A percentile compares a stretch with the other conserved stretches of the same genome.
Conservation (phyloP, 2,888 invertebrate genomes). For the Leucoma salicis region DNA sequence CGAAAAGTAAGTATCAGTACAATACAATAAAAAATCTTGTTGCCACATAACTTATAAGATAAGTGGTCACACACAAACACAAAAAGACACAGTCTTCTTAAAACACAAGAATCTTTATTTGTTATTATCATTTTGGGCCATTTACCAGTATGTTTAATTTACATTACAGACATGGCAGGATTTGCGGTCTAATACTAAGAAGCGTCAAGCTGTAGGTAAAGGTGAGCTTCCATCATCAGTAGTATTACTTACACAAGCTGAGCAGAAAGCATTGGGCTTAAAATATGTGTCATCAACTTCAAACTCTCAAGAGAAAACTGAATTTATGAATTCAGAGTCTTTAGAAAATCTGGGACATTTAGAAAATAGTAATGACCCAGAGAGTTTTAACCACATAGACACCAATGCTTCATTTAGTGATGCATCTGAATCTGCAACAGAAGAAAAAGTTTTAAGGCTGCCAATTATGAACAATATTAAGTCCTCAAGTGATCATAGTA, state of each 20-base stretch:
- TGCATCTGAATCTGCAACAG: slow-evolving; percentile 50
- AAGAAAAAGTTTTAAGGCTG: slow-evolving; percentile 51
- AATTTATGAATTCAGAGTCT: slow-evolving; percentile 41
- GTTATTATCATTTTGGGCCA: too few relatives aligned
- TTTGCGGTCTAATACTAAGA: slow-evolving; percentile 61
- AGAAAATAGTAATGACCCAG: slow-evolving; percentile 35
- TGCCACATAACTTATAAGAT: too few relatives aligned
- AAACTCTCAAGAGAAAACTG: slow-evolving; percentile 47
- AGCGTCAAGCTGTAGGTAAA: slow-evolving; percentile 43
- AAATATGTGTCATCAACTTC: slow-evolving; percentile 48
- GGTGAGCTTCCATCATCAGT: slow-evolving; percentile 44
- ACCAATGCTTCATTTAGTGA: slow-evolving; percentile 51
- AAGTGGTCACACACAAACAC: too few relatives aligned
- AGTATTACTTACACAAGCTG: slow-evolving; percentile 47
- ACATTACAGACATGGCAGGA: slow-evolving; percentile 72
- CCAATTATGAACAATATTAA: slow-evolving; percentile 29
- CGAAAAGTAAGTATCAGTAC: slow-evolving; percentile 57
- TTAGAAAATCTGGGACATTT: slow-evolving; percentile 15
- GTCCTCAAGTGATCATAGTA: slow-evolving; percentile 35
- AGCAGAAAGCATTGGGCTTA: slow-evolving; percentile 58
- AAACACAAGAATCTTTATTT: too few relatives aligned
- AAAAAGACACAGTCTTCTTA: too few relatives aligned
- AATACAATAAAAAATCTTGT: too few relatives aligned
- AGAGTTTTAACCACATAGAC: slow-evolving; percentile 42
- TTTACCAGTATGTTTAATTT: too few relatives aligned